Conservation (phyloP, 2,113 vertebrate genomes). For the Zootoca vivipara region DNA sequence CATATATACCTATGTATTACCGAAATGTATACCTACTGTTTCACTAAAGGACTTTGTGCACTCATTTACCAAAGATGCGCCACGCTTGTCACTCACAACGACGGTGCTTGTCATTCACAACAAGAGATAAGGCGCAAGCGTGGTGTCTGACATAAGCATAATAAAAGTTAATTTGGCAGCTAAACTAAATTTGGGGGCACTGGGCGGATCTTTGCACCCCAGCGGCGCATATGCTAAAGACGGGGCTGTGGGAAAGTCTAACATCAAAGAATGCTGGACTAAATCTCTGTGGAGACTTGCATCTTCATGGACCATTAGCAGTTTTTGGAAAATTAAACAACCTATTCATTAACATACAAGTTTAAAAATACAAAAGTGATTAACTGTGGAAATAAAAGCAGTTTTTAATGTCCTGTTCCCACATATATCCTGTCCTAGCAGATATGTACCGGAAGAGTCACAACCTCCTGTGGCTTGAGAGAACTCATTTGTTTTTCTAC, state of each 20-base stretch:
- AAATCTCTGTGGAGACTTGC: slow-evolving; percentile 42
- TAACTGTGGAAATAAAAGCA: slow-evolving; percentile 7
- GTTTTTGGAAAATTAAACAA: slow-evolving; percentile 17
- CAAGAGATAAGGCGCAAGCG: too few species aligned
- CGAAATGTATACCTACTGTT: too few species aligned
- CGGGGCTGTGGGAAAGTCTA: neutral
- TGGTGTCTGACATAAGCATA: too few species aligned
- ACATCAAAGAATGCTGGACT: neutral
- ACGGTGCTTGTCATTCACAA: too few species aligned
- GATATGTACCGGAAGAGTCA: neutral
- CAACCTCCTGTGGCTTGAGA: slow-evolving; percentile 4
- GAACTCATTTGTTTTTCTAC: slow-evolving; percentile 18
- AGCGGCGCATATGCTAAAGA: too few species aligned
- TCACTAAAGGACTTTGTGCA: too few species aligned
- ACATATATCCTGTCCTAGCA: slow-evolving; percentile 7
- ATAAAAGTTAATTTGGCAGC: too few species aligned
- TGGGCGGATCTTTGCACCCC: too few species aligned
- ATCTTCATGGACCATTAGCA: neutral
- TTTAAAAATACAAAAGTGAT: neutral
- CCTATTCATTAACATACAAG: neutral
- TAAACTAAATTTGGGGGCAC: too few species aligned
- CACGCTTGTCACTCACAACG: too few species aligned
- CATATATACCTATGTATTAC: too few species aligned
- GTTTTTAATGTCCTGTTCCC: neutral
- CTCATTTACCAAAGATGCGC: too few species aligned